phyloP scores from a whole-genome alignment of 2,888 invertebrate genomes.

The Acrobasis suavella region DNA sequence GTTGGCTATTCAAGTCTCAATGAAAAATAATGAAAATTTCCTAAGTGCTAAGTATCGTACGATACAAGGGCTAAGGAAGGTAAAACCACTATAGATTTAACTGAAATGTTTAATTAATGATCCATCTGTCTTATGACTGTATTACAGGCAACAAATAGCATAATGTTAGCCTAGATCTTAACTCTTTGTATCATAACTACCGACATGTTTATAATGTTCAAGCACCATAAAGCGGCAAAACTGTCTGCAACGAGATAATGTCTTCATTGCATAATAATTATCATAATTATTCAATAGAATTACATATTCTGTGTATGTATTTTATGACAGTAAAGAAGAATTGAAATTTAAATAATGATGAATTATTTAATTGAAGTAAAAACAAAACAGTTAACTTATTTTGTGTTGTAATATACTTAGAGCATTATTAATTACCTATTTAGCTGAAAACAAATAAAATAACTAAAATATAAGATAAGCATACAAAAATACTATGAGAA shows the following conservation, averaged over 20 bases:
- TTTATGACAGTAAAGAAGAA: neutral
- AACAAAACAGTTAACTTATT: neutral
- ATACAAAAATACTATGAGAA: too few species aligned
- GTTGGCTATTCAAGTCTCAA: too few species aligned
- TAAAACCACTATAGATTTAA: too few species aligned
- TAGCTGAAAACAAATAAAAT: too few species aligned
- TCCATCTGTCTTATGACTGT: too few species aligned
- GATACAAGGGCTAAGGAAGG: too few species aligned
- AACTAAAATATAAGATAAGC: too few species aligned
- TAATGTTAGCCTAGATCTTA: neutral
- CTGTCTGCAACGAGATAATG: neutral
- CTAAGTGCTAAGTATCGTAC: too few species aligned
- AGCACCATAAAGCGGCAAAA: neutral
- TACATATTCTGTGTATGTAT: neutral
- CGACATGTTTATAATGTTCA: neutral
- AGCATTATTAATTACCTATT: neutral
- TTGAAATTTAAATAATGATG: neutral
- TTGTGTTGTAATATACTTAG: neutral
- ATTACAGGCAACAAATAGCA: neutral
- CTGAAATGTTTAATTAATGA: too few species aligned
- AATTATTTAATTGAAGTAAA: neutral
- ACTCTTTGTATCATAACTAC: too few species aligned
- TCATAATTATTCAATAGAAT: conserved; percentile 9
- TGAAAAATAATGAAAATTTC: too few species aligned
- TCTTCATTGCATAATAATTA: conserved; percentile 8